These are phyloP conservation scores for Drosophila mimetica DNA, from an alignment of 2,888 invertebrate species.

Conservation along the genomic window DNA sequence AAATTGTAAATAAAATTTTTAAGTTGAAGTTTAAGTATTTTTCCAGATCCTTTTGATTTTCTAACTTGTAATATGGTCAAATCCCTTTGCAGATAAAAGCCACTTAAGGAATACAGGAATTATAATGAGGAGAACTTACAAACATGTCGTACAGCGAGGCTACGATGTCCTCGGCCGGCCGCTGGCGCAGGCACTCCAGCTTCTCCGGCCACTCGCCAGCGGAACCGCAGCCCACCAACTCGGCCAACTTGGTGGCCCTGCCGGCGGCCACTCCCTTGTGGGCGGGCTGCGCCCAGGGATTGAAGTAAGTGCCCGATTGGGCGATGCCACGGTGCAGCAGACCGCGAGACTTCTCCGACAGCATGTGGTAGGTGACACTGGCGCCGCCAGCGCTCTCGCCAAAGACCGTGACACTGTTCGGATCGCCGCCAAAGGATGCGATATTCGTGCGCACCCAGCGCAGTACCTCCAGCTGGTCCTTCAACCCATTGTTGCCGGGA, in stretches of 20 bases:
- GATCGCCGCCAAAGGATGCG: conserved; percentile 87
- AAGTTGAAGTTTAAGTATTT: too few relatives aligned
- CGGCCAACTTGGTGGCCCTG: conserved; percentile 87
- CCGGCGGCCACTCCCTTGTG: conserved; percentile 86
- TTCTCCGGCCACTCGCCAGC: conserved; percentile 84
- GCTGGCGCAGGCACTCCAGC: conserved; percentile 87
- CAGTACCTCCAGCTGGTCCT: conserved; percentile 88
- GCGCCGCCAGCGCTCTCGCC: conserved; percentile 90
- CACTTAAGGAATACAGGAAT: too few relatives aligned
- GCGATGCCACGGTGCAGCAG: conserved; percentile 90
- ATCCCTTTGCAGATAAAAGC: too few relatives aligned
- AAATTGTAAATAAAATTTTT: too few relatives aligned
- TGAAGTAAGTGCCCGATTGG: conserved; percentile 90
- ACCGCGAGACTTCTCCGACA: conserved; percentile 85
- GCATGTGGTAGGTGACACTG: conserved; percentile 89
- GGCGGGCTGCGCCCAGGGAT: conserved; percentile 88
- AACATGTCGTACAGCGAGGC: conserved; percentile 88
- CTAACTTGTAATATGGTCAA: too few relatives aligned
- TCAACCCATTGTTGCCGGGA: conserved; percentile 89
- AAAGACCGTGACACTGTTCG: conserved; percentile 87
- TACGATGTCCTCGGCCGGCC: conserved; percentile 88
- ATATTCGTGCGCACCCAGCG: conserved; percentile 88
- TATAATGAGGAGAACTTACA: conserved; percentile 85
- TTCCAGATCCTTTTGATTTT: too few relatives aligned
- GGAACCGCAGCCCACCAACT: conserved; percentile 87